Conservation (phyloP, 92 coral and sea anemone species). For the Galaxea fascicularis region DNA sequence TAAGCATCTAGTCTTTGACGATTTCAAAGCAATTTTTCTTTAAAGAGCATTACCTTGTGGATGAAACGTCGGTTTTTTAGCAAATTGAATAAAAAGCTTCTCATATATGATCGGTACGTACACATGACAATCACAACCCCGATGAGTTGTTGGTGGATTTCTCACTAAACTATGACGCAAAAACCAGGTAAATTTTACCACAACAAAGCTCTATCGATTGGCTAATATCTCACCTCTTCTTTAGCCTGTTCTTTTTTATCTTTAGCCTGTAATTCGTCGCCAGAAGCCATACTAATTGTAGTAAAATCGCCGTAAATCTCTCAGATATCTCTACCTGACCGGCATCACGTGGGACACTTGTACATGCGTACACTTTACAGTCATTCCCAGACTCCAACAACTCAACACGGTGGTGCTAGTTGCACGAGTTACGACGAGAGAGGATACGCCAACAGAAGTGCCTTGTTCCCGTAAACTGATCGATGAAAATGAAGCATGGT, state of each 20-base stretch:
- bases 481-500: background rate
- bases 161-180: background rate
- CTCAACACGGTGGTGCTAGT: background rate
- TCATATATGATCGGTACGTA: background rate
- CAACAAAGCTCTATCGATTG: conserved; percentile 20
- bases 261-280: conserved; percentile 91
- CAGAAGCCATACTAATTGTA: conserved; percentile 93
- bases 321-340: conserved; percentile 65
- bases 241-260: conserved; percentile 87
- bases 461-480: too few species aligned
- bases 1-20: background rate
- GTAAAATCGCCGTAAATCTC: conserved; percentile 59
- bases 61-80: background rate
- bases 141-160: background rate
- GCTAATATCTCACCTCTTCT: conserved; percentile 75
- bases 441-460: too few species aligned
- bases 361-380: conserved; percentile 77
- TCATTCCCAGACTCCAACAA: conserved; percentile 23
- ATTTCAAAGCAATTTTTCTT: background rate
- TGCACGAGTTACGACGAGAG: background rate
- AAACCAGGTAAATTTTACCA: background rate
- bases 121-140: conserved; percentile 3
- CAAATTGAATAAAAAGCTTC: background rate
- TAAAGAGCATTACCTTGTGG: background rate
- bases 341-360: conserved; percentile 91